Percentiles rank a stretch among this genome's conserved stretches.
Conservation (phyloP, 2,797 vertebrate species). For the Otus scops region DNA sequence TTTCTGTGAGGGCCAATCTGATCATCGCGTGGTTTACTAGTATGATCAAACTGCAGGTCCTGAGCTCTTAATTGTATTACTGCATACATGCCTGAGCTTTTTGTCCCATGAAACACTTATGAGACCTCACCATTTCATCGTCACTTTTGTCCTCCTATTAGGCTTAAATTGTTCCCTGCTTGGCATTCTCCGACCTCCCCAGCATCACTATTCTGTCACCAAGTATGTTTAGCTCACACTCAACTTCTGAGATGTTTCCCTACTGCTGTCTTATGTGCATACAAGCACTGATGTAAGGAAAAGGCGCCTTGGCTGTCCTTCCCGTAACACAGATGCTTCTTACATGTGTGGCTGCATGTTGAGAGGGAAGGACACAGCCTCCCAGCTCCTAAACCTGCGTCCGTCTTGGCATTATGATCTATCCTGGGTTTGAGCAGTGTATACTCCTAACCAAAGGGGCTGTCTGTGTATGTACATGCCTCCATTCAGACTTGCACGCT, state of each 20-base stretch:
- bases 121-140: background rate
- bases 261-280: background rate
- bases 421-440: background rate
- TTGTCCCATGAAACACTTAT: background rate
- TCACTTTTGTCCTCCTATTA: background rate
- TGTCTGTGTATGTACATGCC: background rate
- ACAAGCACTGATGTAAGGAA: background rate
- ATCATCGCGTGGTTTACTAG: fast-evolving
- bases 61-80: background rate
- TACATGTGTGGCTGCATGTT: fast-evolving
- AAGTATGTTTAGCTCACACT: fast-evolving
- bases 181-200: background rate
- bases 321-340: background rate
- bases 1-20: background rate
- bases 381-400: background rate
- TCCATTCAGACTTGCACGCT: background rate
- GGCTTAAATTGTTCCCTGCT: background rate
- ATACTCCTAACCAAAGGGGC: background rate
- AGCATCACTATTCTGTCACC: background rate
- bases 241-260: background rate
- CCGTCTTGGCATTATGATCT: background rate
- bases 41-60: background rate
- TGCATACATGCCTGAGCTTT: background rate
- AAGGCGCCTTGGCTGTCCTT: background rate
- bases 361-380: background rate